Evolutionary conservation across 2,888 invertebrate species (phyloP).

Genomic region (Caradrina kadenii): DNA sequence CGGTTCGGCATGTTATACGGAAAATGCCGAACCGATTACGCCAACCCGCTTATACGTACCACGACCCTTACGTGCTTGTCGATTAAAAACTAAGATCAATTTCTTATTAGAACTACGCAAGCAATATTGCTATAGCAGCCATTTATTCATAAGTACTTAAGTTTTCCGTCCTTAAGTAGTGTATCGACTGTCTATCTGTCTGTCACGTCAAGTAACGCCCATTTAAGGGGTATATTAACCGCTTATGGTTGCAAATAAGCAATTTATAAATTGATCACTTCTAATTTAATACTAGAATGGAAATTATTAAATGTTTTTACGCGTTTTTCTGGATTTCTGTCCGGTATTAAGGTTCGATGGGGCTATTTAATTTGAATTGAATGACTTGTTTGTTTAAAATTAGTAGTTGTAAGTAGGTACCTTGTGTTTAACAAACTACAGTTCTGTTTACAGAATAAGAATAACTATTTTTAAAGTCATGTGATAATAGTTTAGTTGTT

Average conservation of each 20-base stretch:
- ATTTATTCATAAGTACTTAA: conserved; percentile 29
- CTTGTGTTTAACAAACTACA: conserved; percentile 25
- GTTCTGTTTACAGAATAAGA: conserved; percentile 19
- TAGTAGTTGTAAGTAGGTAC: neutral
- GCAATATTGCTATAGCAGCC: conserved; percentile 19
- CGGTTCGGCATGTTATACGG: too few relatives aligned
- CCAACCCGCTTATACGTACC: too few relatives aligned
- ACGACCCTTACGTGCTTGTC: conserved; percentile 2
- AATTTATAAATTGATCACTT: conserved; percentile 79
- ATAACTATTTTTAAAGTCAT: conserved; percentile 28
- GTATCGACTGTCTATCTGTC: conserved; percentile 78
- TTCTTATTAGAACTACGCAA: conserved; percentile 6
- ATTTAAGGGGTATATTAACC: conserved; percentile 83
- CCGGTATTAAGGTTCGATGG: conserved; percentile 48
- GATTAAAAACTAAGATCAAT: neutral
- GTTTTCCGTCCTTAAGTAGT: conserved; percentile 67
- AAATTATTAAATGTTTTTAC: conserved; percentile 79
- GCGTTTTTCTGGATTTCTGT: conserved; percentile 39
- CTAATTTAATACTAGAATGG: conserved; percentile 71
- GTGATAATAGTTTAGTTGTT: conserved; percentile 9
- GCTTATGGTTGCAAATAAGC: conserved; percentile 84
- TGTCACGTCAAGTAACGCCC: conserved; percentile 76
- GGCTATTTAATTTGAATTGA: conserved; percentile 50
- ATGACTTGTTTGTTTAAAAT: conserved; percentile 47
- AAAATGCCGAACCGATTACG: too few relatives aligned